Percentiles rank a stretch among this genome's conserved stretches.
Conservation (phyloP, 2,797 vertebrate genomes). For the Pseudochromis fuscus region DNA sequence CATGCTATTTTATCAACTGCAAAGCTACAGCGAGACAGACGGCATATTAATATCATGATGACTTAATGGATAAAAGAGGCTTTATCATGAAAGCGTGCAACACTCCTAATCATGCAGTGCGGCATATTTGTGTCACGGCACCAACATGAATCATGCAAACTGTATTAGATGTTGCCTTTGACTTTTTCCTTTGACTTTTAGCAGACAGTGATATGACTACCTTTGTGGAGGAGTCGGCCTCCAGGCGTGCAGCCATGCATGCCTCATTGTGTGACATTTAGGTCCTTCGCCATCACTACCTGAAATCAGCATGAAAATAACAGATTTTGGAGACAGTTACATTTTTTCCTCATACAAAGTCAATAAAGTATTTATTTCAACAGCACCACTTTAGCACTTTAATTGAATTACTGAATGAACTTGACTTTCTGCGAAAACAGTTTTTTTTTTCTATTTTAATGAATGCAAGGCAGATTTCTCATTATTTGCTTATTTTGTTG, state of each 20-base stretch:
- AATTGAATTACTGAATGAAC: too few species aligned
- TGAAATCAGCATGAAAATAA: too few species aligned
- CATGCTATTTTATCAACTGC: neutral
- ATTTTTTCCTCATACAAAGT: too few species aligned
- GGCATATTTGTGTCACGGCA: neutral
- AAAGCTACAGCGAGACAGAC: neutral
- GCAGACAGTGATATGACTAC: slow-evolving; percentile 29
- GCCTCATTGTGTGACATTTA: slow-evolving; percentile 66
- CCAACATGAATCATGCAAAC: slow-evolving; percentile 23
- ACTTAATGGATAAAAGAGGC: slow-evolving; percentile 17
- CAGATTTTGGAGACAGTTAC: too few species aligned
- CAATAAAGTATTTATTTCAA: too few species aligned
- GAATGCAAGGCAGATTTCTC: slow-evolving; percentile 53
- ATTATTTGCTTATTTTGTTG: slow-evolving; percentile 68
- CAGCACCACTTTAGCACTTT: too few species aligned
- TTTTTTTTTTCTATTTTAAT: slow-evolving; percentile 41
- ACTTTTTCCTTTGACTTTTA: slow-evolving; percentile 67
- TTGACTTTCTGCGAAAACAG: too few species aligned
- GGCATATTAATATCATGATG: slow-evolving; percentile 15
- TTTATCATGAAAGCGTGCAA: slow-evolving; percentile 11
- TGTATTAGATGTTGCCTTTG: slow-evolving; percentile 54
- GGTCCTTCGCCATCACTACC: too few species aligned
- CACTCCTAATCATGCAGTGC: neutral
- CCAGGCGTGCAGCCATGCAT: slow-evolving; percentile 31
- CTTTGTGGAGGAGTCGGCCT: slow-evolving; percentile 54